Evolutionary conservation across 2,113 vertebrate genomes (phyloP), one percentile per base, ranked within the genome.

Genomic region (human (Homo sapiens)): DNA sequence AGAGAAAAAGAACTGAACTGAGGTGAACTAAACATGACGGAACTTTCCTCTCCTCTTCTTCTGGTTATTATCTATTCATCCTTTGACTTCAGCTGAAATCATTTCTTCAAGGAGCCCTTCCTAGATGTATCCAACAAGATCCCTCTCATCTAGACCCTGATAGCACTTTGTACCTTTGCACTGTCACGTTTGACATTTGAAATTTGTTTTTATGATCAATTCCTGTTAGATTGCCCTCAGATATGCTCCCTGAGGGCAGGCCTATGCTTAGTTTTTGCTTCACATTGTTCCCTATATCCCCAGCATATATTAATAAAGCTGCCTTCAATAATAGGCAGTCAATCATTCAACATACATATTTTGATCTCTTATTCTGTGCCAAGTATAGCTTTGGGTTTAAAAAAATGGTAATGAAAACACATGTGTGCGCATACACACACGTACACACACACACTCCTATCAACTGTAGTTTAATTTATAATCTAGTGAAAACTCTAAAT

Each of bases 361-460:
- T 35, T 38, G 85, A 64, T 70, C 18, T 38, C 8, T 30, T 68
- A 57, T 35, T 79, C 75, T 75, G 17, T 59, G 75, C n/a, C 50
- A 86, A 90, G 10, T 30, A 45, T 1, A 82, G 35, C 38, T 76
- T 66, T 76, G 50, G 20, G 43, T 89, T 61, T 20, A 6, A 32
- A 91, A 85, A 79, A 87, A 73, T 14, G 27, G 23, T 45, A 57
- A n/a, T 45, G n/a, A 90, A 92, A 82, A 78, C n/a, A 52, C 14
- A 68, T 6, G 30, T 6, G 32, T 0, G 3, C 1, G 16, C 14
- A 1, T 12, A 66, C 64, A 66, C 64, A 66, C 13, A 14, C 6
- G 16, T 5, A 59, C 64, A 68, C 30, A 66, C 22, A 72, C 5
- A 45, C 45, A 76, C 48, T 59, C 17, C 35, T 81, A 32, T 22